phyloP scores from a whole-genome alignment of 2,888 invertebrate genomes.

The Epirrhoe tristata region DNA sequence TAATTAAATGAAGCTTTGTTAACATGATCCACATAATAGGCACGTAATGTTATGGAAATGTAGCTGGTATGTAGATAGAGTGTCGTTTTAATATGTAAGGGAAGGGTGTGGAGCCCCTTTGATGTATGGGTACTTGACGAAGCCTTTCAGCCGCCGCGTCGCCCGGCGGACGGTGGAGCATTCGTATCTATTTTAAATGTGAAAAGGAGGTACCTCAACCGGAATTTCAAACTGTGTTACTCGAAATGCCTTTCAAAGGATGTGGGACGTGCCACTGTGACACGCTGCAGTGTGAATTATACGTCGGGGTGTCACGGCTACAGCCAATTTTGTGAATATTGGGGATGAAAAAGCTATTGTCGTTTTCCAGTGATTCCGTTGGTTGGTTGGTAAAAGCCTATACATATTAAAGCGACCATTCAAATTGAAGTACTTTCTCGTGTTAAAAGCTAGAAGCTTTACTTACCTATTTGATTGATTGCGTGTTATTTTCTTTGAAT shows the following conservation, averaged over 20 bases:
- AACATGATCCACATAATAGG: constrained; percentile 36
- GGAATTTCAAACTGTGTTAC: constrained; percentile 46
- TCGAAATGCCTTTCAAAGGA: constrained; percentile 37
- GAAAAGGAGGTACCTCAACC: constrained; percentile 42
- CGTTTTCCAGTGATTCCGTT: constrained; percentile 3
- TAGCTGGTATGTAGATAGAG: constrained; percentile 35
- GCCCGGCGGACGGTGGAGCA: constrained; percentile 41
- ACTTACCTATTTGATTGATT: constrained; percentile 1
- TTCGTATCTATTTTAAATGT: constrained; percentile 49
- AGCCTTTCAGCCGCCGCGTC: constrained; percentile 49
- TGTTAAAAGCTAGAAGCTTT: not conserved
- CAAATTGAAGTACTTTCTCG: not conserved
- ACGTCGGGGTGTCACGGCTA: constrained; percentile 22
- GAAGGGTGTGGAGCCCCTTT: constrained; percentile 55
- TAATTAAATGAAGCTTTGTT: constrained; percentile 52
- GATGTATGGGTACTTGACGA: constrained; percentile 55
- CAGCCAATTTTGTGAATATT: constrained; percentile 21
- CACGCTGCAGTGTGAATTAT: constrained; percentile 38
- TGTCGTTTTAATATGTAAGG: constrained; percentile 46
- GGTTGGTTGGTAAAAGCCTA: not conserved
- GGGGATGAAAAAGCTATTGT: constrained; percentile 16
- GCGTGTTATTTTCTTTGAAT: not conserved
- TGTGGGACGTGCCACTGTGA: constrained; percentile 35
- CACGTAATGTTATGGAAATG: constrained; percentile 39
- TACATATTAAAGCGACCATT: constrained; percentile 2